Percentiles rank a stretch among this genome's conserved stretches.
These are phyloP conservation scores for Camelus dromedarius DNA, from an alignment of 2,113 vertebrate species.

Conservation along the genomic window DNA sequence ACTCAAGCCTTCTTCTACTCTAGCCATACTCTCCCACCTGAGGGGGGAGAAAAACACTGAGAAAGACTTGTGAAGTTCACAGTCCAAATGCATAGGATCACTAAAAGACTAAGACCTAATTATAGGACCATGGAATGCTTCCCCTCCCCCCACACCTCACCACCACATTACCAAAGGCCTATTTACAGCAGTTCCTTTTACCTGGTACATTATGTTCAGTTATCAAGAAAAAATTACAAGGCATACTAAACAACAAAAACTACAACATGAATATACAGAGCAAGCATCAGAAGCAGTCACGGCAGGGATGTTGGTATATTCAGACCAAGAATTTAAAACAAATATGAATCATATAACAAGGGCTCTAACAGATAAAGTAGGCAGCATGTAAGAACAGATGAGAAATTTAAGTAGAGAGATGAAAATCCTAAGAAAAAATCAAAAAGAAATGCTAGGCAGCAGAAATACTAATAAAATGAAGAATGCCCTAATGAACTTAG, in stretches of 20 bases:
- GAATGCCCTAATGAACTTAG: not conserved
- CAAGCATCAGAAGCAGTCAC: not conserved
- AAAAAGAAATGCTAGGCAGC: not conserved
- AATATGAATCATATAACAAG: not conserved
- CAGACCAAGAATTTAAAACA: not conserved
- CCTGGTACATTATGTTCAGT: not conserved
- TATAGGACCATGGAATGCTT: not conserved
- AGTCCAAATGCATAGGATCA: not conserved
- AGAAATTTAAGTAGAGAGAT: not conserved
- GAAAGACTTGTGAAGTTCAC: not conserved
- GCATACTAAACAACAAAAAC: not conserved
- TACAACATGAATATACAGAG: not conserved
- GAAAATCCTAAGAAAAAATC: not conserved
- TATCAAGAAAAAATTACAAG: not conserved
- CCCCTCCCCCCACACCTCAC: not conserved
- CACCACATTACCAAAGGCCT: not conserved
- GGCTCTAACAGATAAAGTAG: not conserved
- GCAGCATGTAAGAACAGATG: not conserved
- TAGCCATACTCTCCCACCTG: not conserved
- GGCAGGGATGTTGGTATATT: not conserved
- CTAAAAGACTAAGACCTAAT: not conserved
- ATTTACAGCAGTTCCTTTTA: not conserved
- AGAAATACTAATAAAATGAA: not conserved
- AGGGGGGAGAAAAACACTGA: not conserved
- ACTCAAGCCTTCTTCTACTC: not conserved